phyloP scores from a whole-genome alignment of 1,140 invertebrate species.

The Pseudomyrmex sp. region DNA sequence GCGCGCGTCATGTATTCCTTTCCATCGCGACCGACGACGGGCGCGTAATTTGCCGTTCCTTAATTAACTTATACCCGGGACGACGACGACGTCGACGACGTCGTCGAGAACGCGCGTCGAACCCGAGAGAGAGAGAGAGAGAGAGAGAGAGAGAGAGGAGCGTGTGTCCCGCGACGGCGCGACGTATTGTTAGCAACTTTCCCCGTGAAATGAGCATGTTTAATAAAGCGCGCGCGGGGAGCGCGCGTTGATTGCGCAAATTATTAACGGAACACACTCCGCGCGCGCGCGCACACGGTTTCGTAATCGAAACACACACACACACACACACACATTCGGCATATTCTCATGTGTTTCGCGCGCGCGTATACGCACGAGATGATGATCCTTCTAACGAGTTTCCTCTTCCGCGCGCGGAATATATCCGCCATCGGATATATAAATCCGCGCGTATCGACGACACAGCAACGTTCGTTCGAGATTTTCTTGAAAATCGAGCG shows the following conservation, averaged over 20 bases:
- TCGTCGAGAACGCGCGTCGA: not conserved
- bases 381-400: not conserved
- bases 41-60: constrained; percentile 52
- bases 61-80: constrained; percentile 49
- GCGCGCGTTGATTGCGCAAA: constrained; percentile 67
- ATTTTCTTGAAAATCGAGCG: not conserved
- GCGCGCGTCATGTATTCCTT: constrained; percentile 50
- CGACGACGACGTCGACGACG: not conserved
- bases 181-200: constrained; percentile 61
- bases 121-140: too few relatives aligned
- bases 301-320: constrained; percentile 13
- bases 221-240: constrained; percentile 25
- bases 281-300: not conserved
- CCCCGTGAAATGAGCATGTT: constrained; percentile 56
- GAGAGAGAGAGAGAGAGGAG: too few relatives aligned
- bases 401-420: not conserved
- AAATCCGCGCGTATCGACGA: too few relatives aligned
- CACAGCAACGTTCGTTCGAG: not conserved
- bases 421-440: too few relatives aligned
- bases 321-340: constrained; percentile 6
- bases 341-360: not conserved
- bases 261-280: constrained; percentile 58
- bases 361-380: not conserved
- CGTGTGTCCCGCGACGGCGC: constrained; percentile 1
- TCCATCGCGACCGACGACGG: constrained; percentile 10